Base-by-base conservation (phyloP, 2,113 vertebrate species). In the Macquaria australasica region DNA sequence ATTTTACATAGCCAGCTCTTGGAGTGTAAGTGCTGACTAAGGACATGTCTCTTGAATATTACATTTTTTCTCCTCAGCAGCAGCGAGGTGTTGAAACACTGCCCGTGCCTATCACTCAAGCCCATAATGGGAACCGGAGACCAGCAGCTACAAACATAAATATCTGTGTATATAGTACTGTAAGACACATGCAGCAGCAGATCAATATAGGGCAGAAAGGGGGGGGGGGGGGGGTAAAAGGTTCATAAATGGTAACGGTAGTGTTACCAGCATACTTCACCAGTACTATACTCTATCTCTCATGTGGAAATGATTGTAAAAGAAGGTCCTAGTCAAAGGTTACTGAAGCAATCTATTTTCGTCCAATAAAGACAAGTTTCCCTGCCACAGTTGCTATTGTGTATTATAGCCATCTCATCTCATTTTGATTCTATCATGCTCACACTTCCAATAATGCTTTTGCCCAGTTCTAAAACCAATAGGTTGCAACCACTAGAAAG, bases 21-120 rank as follows among this genome's bases (percentile, higher is more conserved):
- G 73, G 66, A 50, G 64, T 39, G 63, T 86, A 92, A 92, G 82
- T 91, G 94, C 94, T 96, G 95, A 96, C 91, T 95, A 87, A 93
- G 89, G 81, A 83, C 81, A 77, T 77, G 66, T 81, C 86, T 91
- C 68, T 86, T 94, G 91, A 95, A 95, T 94, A 93, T 95, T 91
- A 89, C 90, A 91, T 92, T 93, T 89, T 88, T 48, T 48, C 45
- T 87, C 90, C 73, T 90, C 88, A 81, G 94, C 88, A 81, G 94
- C 87, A 79, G 81, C 55, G 82, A 90, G 91, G 93, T 94, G 94
- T 89, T 94, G 88, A 93, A 93, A 94, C 91, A 87, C 67, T 88
- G 88, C 80, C 86, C 73, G 28, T 88, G 75, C 91, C 93, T 90
- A 94, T 95, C 89, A 88, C 93, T 95, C 93, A 94, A 88, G 86